Conservation (phyloP, 37 sponge, comb jelly and placozoan genomes). For the Halisarca cf. caerulea region DNA sequence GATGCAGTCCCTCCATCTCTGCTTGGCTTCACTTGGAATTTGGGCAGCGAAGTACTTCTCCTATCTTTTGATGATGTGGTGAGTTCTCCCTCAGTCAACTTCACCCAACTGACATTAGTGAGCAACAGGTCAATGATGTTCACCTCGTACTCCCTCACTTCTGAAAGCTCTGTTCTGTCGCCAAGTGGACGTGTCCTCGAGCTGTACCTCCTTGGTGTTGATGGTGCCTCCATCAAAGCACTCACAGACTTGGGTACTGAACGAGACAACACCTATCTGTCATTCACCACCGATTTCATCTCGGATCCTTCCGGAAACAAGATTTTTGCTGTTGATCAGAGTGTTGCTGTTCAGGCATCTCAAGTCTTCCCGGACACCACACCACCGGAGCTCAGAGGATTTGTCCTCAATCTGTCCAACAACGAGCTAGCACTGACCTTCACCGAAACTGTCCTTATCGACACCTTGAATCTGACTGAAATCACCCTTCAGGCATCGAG, state of each 20-base stretch:
- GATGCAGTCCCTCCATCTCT: constrained; percentile 68
- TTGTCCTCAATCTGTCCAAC: constrained; percentile 62
- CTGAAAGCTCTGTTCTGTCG: constrained; percentile 48
- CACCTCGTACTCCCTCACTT: constrained; percentile 43
- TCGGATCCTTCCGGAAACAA: constrained; percentile 67
- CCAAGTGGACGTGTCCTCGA: constrained; percentile 57
- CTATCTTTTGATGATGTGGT: constrained; percentile 82
- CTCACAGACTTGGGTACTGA: constrained; percentile 51
- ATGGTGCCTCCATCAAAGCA: constrained; percentile 85
- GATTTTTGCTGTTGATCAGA: constrained; percentile 28
- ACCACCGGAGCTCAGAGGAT: constrained; percentile 55
- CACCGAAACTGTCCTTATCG: constrained; percentile 80
- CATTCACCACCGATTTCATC: constrained; percentile 46
- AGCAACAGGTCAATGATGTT: constrained; percentile 43
- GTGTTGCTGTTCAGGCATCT: constrained; percentile 48
- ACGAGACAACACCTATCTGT: constrained; percentile 59
- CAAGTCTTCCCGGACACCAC: constrained; percentile 64
- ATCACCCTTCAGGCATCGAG: constrained; percentile 61
- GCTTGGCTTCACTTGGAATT: constrained; percentile 58
- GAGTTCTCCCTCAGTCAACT: constrained; percentile 47
- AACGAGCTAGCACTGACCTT: constrained; percentile 56
- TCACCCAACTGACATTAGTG: constrained; percentile 52
- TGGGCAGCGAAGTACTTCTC: constrained; percentile 68
- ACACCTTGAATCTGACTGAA: constrained; percentile 47
- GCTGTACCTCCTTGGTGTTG: constrained; percentile 78